Percentiles rank a stretch among this genome's conserved stretches.
Evolutionary conservation across 2,797 vertebrate species (phyloP).

Genomic region (Malacoraja senta): DNA sequence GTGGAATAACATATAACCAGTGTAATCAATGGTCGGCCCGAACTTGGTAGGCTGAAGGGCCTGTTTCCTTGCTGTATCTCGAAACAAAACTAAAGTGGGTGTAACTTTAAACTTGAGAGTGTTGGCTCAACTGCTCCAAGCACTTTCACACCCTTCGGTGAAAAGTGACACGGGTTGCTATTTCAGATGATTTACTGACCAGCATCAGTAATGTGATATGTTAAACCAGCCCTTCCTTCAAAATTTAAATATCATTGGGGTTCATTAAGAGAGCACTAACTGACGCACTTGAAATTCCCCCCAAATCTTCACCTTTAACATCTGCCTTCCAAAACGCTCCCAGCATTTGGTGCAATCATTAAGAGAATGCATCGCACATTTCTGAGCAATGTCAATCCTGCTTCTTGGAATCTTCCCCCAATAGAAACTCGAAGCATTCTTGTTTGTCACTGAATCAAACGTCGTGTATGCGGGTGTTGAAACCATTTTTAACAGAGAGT

Average conservation of each 20-base stretch:
- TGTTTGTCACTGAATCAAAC: background rate
- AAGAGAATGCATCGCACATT: background rate
- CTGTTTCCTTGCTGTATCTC: too few relatives aligned
- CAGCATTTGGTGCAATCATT: too few relatives aligned
- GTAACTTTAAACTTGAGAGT: background rate
- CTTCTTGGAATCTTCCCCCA: background rate
- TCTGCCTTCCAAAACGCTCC: background rate
- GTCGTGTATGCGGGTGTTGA: background rate
- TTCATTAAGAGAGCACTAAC: background rate
- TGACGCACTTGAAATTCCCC: slow-evolving; percentile 4
- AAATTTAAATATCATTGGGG: background rate
- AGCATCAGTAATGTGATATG: background rate
- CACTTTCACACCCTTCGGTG: background rate
- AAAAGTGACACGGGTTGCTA: background rate
- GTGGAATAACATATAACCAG: too few relatives aligned
- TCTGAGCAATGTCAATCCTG: background rate
- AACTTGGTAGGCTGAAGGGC: too few relatives aligned
- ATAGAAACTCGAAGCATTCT: too few relatives aligned
- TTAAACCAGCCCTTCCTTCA: slow-evolving; percentile 14
- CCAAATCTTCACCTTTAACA: background rate
- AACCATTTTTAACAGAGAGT: background rate
- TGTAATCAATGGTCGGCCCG: too few relatives aligned
- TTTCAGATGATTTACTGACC: background rate
- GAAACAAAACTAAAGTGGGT: background rate
- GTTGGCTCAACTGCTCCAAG: background rate